A percentile compares a stretch with the other conserved stretches of the same genome.
Evolutionary conservation across 1,140 invertebrate genomes (phyloP).

Genomic region (Zaprionus tsacasi): DNA sequence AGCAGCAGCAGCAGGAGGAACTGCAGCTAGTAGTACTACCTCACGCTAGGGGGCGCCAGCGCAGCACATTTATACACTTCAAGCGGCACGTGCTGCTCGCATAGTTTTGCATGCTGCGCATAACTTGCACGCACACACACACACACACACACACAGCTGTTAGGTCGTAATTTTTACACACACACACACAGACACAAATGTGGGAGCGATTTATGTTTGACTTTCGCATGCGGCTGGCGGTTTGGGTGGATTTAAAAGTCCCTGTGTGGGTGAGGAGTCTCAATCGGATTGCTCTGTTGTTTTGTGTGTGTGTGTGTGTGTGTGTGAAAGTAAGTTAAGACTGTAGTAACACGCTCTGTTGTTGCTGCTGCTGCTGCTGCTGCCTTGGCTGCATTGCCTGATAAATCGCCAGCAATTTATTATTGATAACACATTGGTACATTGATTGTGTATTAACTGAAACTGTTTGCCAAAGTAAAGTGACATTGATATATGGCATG

Average conservation of each 20-base stretch:
- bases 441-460: constrained; percentile 83
- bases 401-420: constrained; percentile 82
- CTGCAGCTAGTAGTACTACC: constrained; percentile 31
- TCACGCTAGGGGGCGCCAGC: constrained; percentile 55
- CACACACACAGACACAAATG: constrained; percentile 19
- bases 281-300: constrained; percentile 2
- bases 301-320: constrained; percentile 12
- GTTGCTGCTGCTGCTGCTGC: constrained; percentile 32
- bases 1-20: constrained; percentile 19
- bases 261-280: constrained; percentile 16
- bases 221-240: constrained; percentile 74
- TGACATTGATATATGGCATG: constrained; percentile 82
- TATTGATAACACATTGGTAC: constrained; percentile 83
- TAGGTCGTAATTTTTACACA: constrained; percentile 68
- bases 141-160: constrained; percentile 38
- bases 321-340: constrained; percentile 66
- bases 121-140: constrained; percentile 68
- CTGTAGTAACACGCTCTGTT: constrained; percentile 38
- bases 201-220: constrained; percentile 78
- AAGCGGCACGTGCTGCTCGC: constrained; percentile 77
- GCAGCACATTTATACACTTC: constrained; percentile 78
- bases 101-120: constrained; percentile 81
- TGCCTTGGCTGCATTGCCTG: constrained; percentile 67
- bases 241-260: constrained; percentile 70
- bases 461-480: constrained; percentile 83